A percentile compares a stretch with the other conserved stretches of the same genome.
Conservation (phyloP, 1,140 invertebrate genomes). For the Campoletis sonorensis region DNA sequence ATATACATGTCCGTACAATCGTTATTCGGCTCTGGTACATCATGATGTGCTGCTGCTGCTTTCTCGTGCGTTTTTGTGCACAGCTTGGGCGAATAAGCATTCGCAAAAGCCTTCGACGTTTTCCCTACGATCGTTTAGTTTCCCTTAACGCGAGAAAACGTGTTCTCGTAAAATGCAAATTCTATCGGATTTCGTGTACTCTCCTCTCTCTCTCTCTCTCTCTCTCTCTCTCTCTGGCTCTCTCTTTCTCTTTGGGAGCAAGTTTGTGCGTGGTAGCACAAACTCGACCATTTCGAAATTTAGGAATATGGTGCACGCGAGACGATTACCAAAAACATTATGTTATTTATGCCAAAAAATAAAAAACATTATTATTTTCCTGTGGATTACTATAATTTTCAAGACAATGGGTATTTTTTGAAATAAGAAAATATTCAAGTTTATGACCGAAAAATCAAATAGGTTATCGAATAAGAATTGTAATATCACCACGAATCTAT, state of each 20-base stretch:
- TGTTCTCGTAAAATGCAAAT: conserved; percentile 53
- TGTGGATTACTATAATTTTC: no score
- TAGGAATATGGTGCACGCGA: background rate
- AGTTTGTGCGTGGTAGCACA: no score
- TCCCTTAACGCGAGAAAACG: conserved; percentile 39
- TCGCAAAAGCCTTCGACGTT: background rate
- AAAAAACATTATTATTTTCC: no score
- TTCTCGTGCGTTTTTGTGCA: background rate
- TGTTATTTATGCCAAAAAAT: no score
- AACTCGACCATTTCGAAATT: background rate
- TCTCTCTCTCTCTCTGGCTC: background rate
- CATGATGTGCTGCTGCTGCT: background rate
- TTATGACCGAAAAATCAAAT: no score
- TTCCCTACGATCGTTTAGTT: conserved; percentile 1
- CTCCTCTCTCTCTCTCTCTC: background rate
- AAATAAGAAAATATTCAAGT: no score
- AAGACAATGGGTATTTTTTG: no score
- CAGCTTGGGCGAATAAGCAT: background rate
- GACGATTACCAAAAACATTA: no score
- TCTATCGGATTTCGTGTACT: background rate
- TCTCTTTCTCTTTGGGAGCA: no score
- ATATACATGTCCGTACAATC: background rate
- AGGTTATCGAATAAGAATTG: no score
- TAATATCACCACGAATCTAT: no score
- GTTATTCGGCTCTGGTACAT: background rate